Percentiles rank a stretch among this genome's conserved stretches.
phyloP scores from a whole-genome alignment of 2,113 vertebrate species.

The Montifringilla adamsi region DNA sequence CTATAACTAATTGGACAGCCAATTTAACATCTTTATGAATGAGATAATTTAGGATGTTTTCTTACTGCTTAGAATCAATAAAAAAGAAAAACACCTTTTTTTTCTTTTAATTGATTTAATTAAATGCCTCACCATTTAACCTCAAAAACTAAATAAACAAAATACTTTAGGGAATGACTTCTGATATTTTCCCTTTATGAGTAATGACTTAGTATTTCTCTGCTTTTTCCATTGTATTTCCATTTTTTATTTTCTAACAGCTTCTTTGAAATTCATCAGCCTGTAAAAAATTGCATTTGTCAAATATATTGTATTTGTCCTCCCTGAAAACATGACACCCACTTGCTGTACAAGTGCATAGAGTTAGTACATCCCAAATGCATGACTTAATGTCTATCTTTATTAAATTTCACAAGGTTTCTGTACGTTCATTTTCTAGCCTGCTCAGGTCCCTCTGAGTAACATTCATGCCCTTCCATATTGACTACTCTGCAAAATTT shows the following conservation, averaged over 20 bases:
- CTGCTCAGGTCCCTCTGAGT: background rate
- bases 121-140: background rate
- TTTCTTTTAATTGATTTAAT: background rate
- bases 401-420: background rate
- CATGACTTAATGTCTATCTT: background rate
- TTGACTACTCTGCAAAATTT: background rate
- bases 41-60: background rate
- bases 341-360: background rate
- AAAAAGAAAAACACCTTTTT: background rate
- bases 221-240: background rate
- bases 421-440: background rate
- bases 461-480: background rate
- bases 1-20: background rate
- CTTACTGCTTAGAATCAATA: background rate
- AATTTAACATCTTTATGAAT: background rate
- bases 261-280: background rate
- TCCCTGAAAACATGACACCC: background rate
- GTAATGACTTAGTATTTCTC: background rate
- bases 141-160: background rate
- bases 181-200: background rate
- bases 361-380: background rate
- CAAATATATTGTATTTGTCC: background rate
- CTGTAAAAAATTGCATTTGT: background rate
- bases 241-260: background rate
- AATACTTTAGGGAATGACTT: background rate